Conservation (phyloP, 2,888 invertebrate genomes). For the Tolmerus cingulatus region DNA sequence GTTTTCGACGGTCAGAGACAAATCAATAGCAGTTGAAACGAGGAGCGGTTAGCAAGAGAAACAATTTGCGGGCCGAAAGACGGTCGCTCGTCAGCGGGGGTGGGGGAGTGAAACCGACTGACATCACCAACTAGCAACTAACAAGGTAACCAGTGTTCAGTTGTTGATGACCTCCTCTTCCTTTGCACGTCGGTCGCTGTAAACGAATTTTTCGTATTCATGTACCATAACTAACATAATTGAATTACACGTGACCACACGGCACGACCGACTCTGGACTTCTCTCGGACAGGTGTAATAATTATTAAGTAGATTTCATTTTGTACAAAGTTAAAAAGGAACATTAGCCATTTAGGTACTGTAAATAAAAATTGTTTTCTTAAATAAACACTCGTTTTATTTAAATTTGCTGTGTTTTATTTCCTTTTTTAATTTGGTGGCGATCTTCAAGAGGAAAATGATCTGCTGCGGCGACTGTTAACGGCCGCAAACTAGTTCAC, state of each 20-base stretch:
- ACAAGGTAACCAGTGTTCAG: conserved; percentile 25
- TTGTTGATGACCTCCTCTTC: not conserved
- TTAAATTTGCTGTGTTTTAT: not conserved
- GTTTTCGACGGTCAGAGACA: not conserved
- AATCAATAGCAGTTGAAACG: not conserved
- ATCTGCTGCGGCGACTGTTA: too few relatives aligned
- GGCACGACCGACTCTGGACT: not conserved
- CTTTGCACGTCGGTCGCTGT: not conserved
- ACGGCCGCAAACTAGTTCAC: too few relatives aligned
- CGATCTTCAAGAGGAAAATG: too few relatives aligned
- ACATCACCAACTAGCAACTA: conserved; percentile 21
- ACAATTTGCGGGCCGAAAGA: not conserved
- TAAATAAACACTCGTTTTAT: conserved; percentile 20
- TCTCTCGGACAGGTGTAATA: conserved; percentile 23
- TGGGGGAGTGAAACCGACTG: not conserved
- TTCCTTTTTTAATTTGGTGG: too few relatives aligned
- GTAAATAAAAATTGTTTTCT: conserved; percentile 42
- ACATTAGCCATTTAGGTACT: conserved; percentile 8
- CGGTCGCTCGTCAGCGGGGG: not conserved
- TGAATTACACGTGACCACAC: not conserved
- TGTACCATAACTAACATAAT: not conserved
- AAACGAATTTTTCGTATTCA: conserved; percentile 1
- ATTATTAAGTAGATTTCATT: conserved; percentile 29
- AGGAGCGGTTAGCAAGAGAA: not conserved
- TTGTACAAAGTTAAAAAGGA: conserved; percentile 41